phyloP scores from a whole-genome alignment of 2,797 vertebrate genomes.

The Alfaro cultratus region DNA sequence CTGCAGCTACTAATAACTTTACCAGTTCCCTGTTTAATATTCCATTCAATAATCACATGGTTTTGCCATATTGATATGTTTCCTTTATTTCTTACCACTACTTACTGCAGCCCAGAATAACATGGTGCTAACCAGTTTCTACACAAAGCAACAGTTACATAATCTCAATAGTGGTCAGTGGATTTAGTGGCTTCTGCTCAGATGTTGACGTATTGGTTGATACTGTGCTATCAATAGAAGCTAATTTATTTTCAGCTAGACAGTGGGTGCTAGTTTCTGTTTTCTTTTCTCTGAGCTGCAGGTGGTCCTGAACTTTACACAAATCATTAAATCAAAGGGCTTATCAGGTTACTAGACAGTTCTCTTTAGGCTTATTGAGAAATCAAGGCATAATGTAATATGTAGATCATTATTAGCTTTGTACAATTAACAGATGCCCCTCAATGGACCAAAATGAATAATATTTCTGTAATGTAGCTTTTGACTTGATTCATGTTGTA shows the following conservation, averaged over 20 bases:
- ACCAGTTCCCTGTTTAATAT: no score
- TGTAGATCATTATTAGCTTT: not conserved
- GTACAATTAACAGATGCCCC: not conserved
- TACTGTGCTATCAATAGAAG: not conserved
- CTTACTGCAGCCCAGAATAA: not conserved
- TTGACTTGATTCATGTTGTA: not conserved
- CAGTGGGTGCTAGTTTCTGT: not conserved
- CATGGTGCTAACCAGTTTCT: not conserved
- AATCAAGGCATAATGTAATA: not conserved
- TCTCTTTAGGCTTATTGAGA: not conserved
- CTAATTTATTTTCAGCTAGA: not conserved
- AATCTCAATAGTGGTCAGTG: not conserved
- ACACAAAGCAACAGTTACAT: not conserved
- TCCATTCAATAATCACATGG: no score
- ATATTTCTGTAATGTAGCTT: not conserved
- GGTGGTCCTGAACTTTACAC: no score
- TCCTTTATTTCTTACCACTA: not conserved
- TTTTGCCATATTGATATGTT: not conserved
- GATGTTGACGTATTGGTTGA: conserved; percentile 5
- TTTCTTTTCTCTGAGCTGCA: not conserved
- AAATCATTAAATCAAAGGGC: not conserved
- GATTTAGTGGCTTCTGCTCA: not conserved
- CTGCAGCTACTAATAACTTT: not conserved
- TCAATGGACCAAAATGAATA: not conserved
- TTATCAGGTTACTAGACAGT: not conserved